These are phyloP conservation scores for Thalpophila matura DNA, from an alignment of 2,888 invertebrate species.

Conservation along the genomic window DNA sequence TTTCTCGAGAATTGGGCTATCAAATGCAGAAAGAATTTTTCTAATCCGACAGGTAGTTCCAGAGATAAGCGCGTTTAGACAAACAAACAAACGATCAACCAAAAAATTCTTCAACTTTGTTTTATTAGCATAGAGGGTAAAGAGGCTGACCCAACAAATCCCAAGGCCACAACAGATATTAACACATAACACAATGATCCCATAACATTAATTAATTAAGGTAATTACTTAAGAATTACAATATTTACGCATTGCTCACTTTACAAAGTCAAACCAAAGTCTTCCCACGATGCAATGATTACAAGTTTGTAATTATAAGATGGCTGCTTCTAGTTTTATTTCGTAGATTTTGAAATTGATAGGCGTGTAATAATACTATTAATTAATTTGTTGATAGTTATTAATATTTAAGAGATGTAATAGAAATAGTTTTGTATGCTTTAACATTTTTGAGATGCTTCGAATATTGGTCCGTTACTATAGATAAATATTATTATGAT, in stretches of 20 bases:
- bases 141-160: background rate
- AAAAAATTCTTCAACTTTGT: no score
- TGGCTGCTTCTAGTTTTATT: slow-evolving; percentile 32
- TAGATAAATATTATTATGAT: no score
- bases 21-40: no score
- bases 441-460: background rate
- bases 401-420: background rate
- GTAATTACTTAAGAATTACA: slow-evolving; percentile 20
- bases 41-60: no score
- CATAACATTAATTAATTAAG: slow-evolving; percentile 34
- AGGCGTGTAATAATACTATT: slow-evolving; percentile 15
- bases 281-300: slow-evolving; percentile 40
- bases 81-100: no score
- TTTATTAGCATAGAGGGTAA: no score
- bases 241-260: slow-evolving; percentile 19
- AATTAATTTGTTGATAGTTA: slow-evolving; percentile 22
- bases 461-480: no score
- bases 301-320: slow-evolving; percentile 10
- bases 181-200: slow-evolving; percentile 37
- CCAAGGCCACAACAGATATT: slow-evolving; percentile 22
- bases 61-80: no score
- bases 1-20: no score
- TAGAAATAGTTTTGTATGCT: slow-evolving; percentile 4
- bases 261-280: slow-evolving; percentile 12
- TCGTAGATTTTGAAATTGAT: slow-evolving; percentile 40